Conservation (phyloP, 2,888 invertebrate genomes). For the Limnephilus rhombicus region DNA sequence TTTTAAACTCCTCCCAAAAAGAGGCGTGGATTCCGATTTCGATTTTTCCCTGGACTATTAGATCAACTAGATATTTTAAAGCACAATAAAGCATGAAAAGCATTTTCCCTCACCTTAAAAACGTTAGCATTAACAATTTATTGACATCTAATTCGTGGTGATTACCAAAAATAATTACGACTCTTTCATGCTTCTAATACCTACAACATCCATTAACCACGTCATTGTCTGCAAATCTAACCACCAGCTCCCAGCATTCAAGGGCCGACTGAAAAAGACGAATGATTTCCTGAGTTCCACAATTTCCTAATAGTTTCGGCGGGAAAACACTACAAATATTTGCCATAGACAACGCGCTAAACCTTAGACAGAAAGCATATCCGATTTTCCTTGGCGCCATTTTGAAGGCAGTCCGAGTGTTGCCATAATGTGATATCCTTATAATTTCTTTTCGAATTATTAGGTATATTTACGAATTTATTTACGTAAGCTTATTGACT, state of each 20-base stretch:
- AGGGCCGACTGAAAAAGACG: slow-evolving; percentile 47
- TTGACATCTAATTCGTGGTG: neutral
- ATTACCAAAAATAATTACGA: neutral
- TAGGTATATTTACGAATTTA: neutral
- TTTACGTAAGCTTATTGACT: neutral
- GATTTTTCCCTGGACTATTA: too few species aligned
- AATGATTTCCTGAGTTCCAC: slow-evolving; percentile 45
- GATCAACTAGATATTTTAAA: too few species aligned
- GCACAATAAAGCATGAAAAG: too few species aligned
- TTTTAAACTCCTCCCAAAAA: too few species aligned
- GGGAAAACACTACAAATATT: slow-evolving; percentile 35
- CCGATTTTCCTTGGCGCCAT: slow-evolving; percentile 47
- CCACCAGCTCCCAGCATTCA: neutral
- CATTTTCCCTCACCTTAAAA: too few species aligned
- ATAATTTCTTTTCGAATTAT: neutral
- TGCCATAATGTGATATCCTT: neutral
- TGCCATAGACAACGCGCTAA: slow-evolving; percentile 42
- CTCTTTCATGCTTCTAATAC: neutral
- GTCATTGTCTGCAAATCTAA: neutral
- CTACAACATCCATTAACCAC: neutral
- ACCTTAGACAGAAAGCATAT: slow-evolving; percentile 45
- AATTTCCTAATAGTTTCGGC: slow-evolving; percentile 17
- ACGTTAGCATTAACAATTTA: neutral
- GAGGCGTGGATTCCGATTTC: too few species aligned
- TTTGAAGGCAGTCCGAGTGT: neutral